Base-by-base conservation (phyloP, 2,888 invertebrate species). In the Cerastis rubricosa region DNA sequence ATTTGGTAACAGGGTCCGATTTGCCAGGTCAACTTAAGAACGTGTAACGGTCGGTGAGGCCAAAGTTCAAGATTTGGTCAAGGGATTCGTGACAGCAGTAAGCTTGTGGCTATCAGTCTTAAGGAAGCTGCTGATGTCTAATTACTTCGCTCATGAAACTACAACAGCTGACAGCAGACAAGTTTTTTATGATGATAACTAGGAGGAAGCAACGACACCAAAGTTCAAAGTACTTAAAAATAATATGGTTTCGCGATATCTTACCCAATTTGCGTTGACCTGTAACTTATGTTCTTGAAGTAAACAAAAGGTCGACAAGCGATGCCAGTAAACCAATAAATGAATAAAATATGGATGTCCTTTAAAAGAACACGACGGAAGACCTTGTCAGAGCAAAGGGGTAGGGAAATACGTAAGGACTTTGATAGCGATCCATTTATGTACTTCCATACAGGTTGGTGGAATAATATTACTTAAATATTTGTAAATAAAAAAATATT, bases 271-370 rank as follows among this genome's bases (percentile, higher is more conserved):
- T 72, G 73, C 74, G 45, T 49, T 66, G 49, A 84, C 76, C 69
- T 78, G 70, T 65, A 81, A 73, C 40, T 68, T 65, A 29, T 78
- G 66, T 51, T 71, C 71, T 83, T 81, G 73, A 81, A 66, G 67
- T 22, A 12, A 71, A 35, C 35, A 25, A 85, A 79, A 81, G 81
- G 80, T 75, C 76, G 70, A 71, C 66, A 64, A 69, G 85, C 71
- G 73, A 72, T 80, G 59, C 54, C 75, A 70, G 49, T 70, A 76
- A 71, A 54, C n/a, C 74, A 74, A 73, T 85, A 86, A 86, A 84
- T 76, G 76, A 74, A 81, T 86, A 76, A 86, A 88, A 82, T 80
- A 86, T 81, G 66, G 66, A 65, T 72, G 73, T 86, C 82, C 85
- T 87, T 72, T 81, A 78, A 72, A 74, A 86, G 63, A 61, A 40